These are phyloP conservation scores for Xenotilapia leptura DNA, from an alignment of 2,113 vertebrate genomes.

Conservation along the genomic window DNA sequence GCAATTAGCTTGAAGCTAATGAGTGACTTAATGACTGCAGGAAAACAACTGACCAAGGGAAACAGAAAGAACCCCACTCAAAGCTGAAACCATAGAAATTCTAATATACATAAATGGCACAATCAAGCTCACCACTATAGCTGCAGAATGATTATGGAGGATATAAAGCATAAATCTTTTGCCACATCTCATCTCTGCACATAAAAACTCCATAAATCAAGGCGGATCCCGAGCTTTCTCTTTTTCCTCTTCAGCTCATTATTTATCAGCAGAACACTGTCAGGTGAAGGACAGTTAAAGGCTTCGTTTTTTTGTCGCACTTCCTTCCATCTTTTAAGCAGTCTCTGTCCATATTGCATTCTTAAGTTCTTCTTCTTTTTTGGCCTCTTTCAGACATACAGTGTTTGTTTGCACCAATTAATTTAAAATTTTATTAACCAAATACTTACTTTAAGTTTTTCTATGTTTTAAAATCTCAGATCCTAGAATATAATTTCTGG, in stretches of 20 bases:
- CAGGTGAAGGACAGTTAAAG: not conserved
- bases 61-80: slow-evolving; percentile 3
- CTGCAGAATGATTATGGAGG: not conserved
- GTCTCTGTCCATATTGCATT: not conserved
- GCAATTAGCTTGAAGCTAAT: slow-evolving; percentile 50
- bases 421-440: not conserved
- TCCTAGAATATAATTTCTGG: not conserved
- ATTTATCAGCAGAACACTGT: not conserved
- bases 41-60: slow-evolving; percentile 14
- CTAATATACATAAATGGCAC: not conserved
- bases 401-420: not conserved
- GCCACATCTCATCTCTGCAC: not conserved
- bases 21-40: slow-evolving; percentile 45
- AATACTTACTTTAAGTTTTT: not conserved
- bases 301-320: not conserved
- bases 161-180: slow-evolving; percentile 31
- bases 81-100: not conserved
- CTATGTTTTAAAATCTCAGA: not conserved
- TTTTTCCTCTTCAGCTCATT: not conserved
- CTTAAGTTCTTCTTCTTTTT: not conserved
- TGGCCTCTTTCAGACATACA: not conserved
- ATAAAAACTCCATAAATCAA: slow-evolving; percentile 34
- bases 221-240: not conserved
- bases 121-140: not conserved
- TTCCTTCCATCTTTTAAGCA: not conserved